Evolutionary conservation across 2,888 invertebrate genomes (phyloP).

Genomic region (Linnaemya tessellans): DNA sequence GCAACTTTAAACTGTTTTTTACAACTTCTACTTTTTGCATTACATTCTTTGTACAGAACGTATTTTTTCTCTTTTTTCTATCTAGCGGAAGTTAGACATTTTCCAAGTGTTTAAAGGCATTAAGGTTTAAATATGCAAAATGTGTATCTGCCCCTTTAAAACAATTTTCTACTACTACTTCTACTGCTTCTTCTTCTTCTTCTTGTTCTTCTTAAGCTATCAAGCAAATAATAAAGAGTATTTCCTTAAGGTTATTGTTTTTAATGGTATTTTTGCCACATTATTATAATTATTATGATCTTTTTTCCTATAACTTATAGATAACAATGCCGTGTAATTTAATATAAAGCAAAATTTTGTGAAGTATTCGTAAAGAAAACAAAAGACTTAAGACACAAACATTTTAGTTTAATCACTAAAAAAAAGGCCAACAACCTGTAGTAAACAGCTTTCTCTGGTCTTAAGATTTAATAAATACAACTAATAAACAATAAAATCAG

Average conservation of each 20-base stretch:
- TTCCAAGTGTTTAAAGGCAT: constrained; percentile 70
- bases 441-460: neutral
- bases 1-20: neutral
- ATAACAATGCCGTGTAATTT: constrained; percentile 41
- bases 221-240: constrained; percentile 13
- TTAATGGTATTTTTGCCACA: constrained; percentile 65
- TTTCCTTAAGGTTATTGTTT: constrained; percentile 58
- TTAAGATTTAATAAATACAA: neutral
- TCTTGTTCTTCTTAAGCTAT: neutral
- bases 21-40: constrained; percentile 25
- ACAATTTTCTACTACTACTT: neutral
- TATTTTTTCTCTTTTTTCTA: constrained; percentile 11
- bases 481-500: neutral
- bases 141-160: constrained; percentile 19
- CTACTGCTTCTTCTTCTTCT: too few species aligned
- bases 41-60: constrained; percentile 11
- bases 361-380: neutral
- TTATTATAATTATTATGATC: constrained; percentile 56
- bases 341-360: constrained; percentile 7
- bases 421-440: neutral
- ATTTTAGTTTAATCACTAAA: neutral
- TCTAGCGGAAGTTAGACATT: constrained; percentile 69
- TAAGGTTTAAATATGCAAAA: constrained; percentile 67
- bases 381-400: constrained; percentile 53
- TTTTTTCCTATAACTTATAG: constrained; percentile 41